Base-by-base conservation (phyloP, 2,113 vertebrate species). In the Calyptommatus sinebrachiatus region DNA sequence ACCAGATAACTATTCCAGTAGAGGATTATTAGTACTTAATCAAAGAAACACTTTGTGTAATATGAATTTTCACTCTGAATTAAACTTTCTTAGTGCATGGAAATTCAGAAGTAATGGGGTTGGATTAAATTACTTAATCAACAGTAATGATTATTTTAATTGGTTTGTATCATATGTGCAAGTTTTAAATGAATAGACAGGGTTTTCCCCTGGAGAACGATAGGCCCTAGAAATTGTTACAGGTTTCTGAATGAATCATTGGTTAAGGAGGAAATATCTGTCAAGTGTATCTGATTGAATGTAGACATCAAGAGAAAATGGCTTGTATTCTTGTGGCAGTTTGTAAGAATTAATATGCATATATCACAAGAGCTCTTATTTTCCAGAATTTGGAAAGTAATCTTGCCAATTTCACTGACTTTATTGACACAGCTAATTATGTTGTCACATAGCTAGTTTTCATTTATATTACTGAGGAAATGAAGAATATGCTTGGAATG, bases 61-160 rank as follows among this genome's bases (percentile, higher is more conserved):
- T 83, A 45, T 4, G 45, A 8, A 4, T 53, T 75, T 88, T 71
- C 46, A 53, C 70, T 83, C 71, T 41, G 0, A 22, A 5, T n/a
- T 45, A 86, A 41, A 71, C 65, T 12, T 61, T 88, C 22, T 0
- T 83, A 7, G 81, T 35, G 21, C 71, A 7, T 26, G 76, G 82
- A 35, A 24, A 61, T 87, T 89, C 46, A 79, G 48, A 48, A 79
- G n/a, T 61, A 80, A 69, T 76, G 50, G 61, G 24, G 77, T 81
- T 67, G 88, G 87, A 84, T 87, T 83, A 78, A 86, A 50, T 83
- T 29, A 80, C 35, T 82, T 81, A 24, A 71, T 28, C 67, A 75
- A 53, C 46, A 68, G 20, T 63, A 65, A 77, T 69, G 57, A n/a
- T 77, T 7, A 77, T 70, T 74, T 85, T 83, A 84, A 83, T 87